Evolutionary conservation across 2,888 invertebrate genomes (phyloP).

Genomic region (Colletes collaris): DNA sequence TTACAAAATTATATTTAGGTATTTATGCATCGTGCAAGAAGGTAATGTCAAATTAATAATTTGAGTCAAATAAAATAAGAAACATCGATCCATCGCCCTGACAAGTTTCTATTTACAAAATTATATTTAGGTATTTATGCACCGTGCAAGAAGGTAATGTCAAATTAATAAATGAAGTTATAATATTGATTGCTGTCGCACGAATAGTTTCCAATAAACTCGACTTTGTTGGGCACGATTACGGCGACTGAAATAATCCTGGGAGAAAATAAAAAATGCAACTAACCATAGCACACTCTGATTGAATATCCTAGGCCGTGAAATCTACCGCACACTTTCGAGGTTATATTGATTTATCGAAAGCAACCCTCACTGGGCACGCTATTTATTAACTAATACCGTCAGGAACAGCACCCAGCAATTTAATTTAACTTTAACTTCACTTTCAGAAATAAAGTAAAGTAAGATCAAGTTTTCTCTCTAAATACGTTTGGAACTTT

Average conservation of each 20-base stretch:
- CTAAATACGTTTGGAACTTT: no score
- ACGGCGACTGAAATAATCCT: conserved; percentile 10
- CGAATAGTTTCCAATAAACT: neutral
- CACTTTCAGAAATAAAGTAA: no score
- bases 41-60: neutral
- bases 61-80: no score
- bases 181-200: no score
- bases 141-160: no score
- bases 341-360: conserved; percentile 35
- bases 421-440: conserved; percentile 12
- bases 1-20: no score
- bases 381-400: conserved; percentile 41
- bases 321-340: conserved; percentile 13
- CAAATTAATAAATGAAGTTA: neutral
- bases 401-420: neutral
- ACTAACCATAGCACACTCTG: neutral
- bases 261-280: conserved; percentile 8
- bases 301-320: conserved; percentile 43
- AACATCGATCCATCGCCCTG: no score
- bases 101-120: no score
- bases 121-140: no score
- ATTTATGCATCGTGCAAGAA: no score
- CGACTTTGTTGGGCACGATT: conserved; percentile 12
- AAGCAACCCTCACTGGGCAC: conserved; percentile 1
- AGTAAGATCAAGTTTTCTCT: no score